These are phyloP conservation scores for Sus scrofa DNA, from an alignment of 2,113 vertebrate genomes.

Conservation along the genomic window DNA sequence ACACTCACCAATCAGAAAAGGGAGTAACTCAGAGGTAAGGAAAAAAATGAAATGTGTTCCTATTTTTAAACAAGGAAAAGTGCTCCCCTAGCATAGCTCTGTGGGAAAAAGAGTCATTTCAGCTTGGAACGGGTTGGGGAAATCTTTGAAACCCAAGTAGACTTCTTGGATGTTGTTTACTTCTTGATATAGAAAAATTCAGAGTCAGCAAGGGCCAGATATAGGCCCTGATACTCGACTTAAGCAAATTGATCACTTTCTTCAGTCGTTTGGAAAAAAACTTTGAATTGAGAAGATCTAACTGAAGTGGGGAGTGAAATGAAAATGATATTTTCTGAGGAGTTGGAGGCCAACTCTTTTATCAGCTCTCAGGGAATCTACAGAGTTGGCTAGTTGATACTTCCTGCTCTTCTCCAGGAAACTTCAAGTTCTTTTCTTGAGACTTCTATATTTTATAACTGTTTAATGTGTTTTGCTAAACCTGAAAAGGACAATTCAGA, in stretches of 20 bases:
- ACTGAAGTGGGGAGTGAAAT: background rate
- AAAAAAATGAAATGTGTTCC: background rate
- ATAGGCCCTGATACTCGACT: background rate
- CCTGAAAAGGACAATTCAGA: background rate
- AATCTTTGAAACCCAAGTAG: background rate
- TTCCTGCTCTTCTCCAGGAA: background rate
- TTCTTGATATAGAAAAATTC: background rate
- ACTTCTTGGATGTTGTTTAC: background rate
- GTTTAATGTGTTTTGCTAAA: background rate
- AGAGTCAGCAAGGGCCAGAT: background rate
- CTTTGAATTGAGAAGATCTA: conserved; percentile 16
- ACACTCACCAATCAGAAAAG: background rate
- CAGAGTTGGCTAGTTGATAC: background rate
- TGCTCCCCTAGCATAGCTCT: background rate
- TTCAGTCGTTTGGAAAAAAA: background rate
- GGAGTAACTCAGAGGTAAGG: background rate
- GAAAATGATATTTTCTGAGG: background rate
- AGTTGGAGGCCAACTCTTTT: background rate
- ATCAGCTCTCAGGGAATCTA: background rate
- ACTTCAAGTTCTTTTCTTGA: background rate
- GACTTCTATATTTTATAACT: background rate
- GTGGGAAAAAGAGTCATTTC: background rate
- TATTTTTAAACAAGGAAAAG: background rate
- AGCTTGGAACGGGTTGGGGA: background rate
- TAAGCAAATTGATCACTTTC: background rate